Evolutionary conservation across 2,888 invertebrate species (phyloP).

Genomic region (Pheosia tremula): DNA sequence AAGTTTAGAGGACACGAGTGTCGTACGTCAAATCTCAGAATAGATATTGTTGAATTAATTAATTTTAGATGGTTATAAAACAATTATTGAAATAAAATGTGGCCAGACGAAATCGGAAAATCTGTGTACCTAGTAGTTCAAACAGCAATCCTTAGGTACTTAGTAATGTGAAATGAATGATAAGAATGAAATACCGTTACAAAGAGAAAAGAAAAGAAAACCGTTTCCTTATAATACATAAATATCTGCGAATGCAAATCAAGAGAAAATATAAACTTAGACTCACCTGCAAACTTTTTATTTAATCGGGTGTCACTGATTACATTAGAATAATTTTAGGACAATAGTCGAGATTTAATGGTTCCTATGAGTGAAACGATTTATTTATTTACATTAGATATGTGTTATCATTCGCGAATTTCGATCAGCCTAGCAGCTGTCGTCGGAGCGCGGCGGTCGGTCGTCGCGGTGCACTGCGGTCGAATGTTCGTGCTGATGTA

Average conservation of each 20-base stretch:
- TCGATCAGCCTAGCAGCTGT: constrained; percentile 76
- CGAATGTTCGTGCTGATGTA: constrained; percentile 55
- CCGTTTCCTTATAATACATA: too few species aligned
- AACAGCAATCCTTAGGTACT: too few species aligned
- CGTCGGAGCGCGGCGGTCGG: constrained; percentile 72
- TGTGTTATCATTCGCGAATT: constrained; percentile 53
- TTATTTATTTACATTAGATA: constrained; percentile 42
- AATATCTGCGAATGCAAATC: neutral
- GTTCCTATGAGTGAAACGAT: constrained; percentile 22
- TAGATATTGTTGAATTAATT: neutral
- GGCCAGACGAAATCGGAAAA: too few species aligned
- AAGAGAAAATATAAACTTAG: constrained; percentile 9
- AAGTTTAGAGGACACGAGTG: constrained; percentile 3
- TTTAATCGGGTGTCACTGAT: constrained; percentile 16
- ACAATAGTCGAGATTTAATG: constrained; percentile 11
- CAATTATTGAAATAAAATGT: too few species aligned
- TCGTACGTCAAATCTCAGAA: neutral
- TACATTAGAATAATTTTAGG: constrained; percentile 4
- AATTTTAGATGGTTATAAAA: too few species aligned
- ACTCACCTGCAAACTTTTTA: constrained; percentile 42
- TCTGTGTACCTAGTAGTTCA: too few species aligned
- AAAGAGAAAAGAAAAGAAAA: too few species aligned
- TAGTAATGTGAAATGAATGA: too few species aligned
- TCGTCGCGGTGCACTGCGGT: constrained; percentile 81
- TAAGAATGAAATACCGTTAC: too few species aligned